Conservation (phyloP, 2,113 vertebrate species). For the Clarias magur region DNA sequence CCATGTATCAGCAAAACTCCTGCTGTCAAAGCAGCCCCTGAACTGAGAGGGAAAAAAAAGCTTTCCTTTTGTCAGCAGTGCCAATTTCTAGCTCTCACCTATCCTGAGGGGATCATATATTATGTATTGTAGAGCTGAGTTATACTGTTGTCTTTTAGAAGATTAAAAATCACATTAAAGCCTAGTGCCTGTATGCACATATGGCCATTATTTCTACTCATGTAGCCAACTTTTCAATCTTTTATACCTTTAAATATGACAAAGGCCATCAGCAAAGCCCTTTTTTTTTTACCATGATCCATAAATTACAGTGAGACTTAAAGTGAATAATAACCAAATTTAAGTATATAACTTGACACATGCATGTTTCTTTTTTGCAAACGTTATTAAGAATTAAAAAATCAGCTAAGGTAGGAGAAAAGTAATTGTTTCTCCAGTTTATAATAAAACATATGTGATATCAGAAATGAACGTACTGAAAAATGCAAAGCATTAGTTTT, state of each 20-base stretch:
- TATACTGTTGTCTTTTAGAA: conserved; percentile 29
- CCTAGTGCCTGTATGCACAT: neutral
- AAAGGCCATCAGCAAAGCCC: neutral
- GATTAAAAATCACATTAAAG: conserved; percentile 30
- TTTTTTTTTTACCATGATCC: neutral
- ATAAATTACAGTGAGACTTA: neutral
- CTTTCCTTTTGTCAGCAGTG: conserved; percentile 36
- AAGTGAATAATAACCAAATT: neutral
- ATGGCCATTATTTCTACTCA: neutral
- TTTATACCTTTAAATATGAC: conserved; percentile 4
- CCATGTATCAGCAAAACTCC: conserved; percentile 38
- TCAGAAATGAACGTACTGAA: neutral
- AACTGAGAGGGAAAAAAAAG: conserved; percentile 20
- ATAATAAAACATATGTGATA: neutral
- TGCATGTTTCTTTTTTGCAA: neutral
- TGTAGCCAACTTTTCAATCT: conserved; percentile 14
- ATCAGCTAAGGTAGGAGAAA: neutral
- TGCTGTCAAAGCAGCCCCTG: conserved; percentile 30
- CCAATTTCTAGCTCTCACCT: conserved; percentile 38
- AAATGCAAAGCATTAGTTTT: neutral
- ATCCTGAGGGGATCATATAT: conserved; percentile 45
- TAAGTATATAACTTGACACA: neutral
- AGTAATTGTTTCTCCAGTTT: neutral
- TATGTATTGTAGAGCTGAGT: conserved; percentile 34
- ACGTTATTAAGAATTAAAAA: neutral